Evolutionary conservation across 2,797 vertebrate genomes (phyloP).

Genomic region (Typhlichthys subterraneus): DNA sequence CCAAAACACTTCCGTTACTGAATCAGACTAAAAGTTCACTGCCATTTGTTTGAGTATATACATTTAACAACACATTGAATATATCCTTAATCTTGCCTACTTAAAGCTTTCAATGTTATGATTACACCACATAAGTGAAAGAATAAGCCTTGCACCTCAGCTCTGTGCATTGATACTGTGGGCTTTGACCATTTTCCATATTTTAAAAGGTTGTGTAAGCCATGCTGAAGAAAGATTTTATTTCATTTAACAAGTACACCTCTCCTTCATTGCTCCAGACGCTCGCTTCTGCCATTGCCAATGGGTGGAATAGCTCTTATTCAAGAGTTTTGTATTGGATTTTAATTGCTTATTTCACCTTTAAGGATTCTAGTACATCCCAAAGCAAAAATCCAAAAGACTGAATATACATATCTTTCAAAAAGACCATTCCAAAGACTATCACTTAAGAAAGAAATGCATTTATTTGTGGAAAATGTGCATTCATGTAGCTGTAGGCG

Average conservation of each 20-base stretch:
- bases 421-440: background rate
- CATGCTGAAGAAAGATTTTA: no score
- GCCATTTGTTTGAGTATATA: no score
- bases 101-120: background rate
- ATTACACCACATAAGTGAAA: background rate
- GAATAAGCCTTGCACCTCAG: background rate
- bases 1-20: no score
- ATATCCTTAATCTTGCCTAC: background rate
- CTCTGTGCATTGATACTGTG: slow-evolving; percentile 27
- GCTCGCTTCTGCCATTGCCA: no score
- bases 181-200: background rate
- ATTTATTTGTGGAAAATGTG: background rate
- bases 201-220: background rate
- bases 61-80: no score
- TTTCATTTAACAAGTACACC: no score
- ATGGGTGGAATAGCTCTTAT: no score
- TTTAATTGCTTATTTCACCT: no score
- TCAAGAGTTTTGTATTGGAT: no score
- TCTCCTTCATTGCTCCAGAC: no score
- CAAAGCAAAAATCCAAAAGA: background rate
- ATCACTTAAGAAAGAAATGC: background rate
- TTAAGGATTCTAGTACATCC: slow-evolving; percentile 4
- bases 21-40: no score
- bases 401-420: slow-evolving; percentile 4
- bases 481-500: background rate